phyloP scores from a whole-genome alignment of 2,888 invertebrate species.

The Papilio gigon region DNA sequence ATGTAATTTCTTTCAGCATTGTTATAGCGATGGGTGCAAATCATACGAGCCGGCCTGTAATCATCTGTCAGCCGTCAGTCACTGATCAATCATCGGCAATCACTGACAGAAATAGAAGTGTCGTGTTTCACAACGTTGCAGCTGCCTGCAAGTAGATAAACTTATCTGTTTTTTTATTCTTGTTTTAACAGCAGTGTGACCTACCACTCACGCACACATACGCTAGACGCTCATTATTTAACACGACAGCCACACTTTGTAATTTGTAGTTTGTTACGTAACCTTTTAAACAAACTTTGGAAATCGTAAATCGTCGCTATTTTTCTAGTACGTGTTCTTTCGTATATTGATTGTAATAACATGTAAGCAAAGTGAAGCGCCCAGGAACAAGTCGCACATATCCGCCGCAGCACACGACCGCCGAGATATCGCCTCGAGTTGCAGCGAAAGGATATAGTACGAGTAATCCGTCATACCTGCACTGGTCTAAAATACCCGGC shows the following conservation, averaged over 20 bases:
- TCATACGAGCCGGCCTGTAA: conserved; percentile 25
- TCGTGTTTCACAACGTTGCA: conserved; percentile 28
- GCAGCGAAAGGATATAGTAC: conserved; percentile 10
- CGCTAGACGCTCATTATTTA: too few relatives aligned
- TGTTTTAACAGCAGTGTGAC: background rate
- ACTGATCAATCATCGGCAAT: conserved; percentile 34
- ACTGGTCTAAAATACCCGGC: conserved; percentile 42
- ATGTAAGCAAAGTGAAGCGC: too few relatives aligned
- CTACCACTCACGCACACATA: too few relatives aligned
- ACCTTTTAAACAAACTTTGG: too few relatives aligned
- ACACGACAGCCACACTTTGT: too few relatives aligned
- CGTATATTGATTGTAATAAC: too few relatives aligned
- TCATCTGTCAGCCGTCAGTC: conserved; percentile 37
- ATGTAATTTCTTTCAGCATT: conserved; percentile 5
- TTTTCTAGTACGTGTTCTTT: too few relatives aligned
- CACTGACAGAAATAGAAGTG: conserved; percentile 39
- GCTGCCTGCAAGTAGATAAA: conserved; percentile 23
- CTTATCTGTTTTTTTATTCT: background rate
- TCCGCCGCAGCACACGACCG: background rate
- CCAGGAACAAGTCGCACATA: background rate
- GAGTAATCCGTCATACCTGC: conserved; percentile 38
- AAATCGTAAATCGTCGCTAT: too few relatives aligned
- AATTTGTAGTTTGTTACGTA: too few relatives aligned
- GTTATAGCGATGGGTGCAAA: conserved; percentile 17
- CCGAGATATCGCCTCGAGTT: conserved; percentile 20